Evolutionary conservation across 2,797 vertebrate species (phyloP), one percentile per base, ranked within the genome.

Genomic region (Neosilurus hyrtlii): DNA sequence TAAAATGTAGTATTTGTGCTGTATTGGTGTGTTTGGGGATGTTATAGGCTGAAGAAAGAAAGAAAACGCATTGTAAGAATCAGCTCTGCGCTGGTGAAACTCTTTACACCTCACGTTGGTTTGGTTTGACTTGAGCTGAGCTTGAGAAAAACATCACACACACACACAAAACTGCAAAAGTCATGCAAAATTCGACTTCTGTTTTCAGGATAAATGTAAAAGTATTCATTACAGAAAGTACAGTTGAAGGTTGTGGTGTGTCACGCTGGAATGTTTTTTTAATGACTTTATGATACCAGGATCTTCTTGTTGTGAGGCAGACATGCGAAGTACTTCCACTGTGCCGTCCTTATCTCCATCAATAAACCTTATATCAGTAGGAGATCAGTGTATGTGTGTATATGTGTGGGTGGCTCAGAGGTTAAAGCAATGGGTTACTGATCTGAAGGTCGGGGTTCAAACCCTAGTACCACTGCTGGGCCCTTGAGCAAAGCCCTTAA

Each of bases 1-100:
- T 26, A 18, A 49, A 26, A 0, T 1, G 2, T 16, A 16, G 71
- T 57, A 35, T 8, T n/a, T 61, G 12, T 43, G 30, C 20, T 43
- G 11, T 11, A 11, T 30, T 30, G 16, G 9, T 9, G 24, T 2
- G 15, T 43, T 30, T 43, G 22, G 11, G 35, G 20, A n/a, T 7
- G 6, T 76, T 59, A 30, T 35, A 43, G 20, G 30, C 59, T 37
- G 35, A 43, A 59, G 6, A 20, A 59, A 16, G 43, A 43, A 68
- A 68, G 43, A 22, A 37, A 76, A 37, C 0, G 30, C 73, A 11
- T 43, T n/a, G 73, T 61, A 76, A 76, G 73, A 61, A 43, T 76
- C 73, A 76, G 56, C 56, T 76, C 73, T 76, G 56, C n/a, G 43
- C 56, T 37, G 30, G 73, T 74, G 35, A 74, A 74, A 74, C 1